phyloP scores from a whole-genome alignment of 2,797 vertebrate species.

The Halcyon smyrnensis region DNA sequence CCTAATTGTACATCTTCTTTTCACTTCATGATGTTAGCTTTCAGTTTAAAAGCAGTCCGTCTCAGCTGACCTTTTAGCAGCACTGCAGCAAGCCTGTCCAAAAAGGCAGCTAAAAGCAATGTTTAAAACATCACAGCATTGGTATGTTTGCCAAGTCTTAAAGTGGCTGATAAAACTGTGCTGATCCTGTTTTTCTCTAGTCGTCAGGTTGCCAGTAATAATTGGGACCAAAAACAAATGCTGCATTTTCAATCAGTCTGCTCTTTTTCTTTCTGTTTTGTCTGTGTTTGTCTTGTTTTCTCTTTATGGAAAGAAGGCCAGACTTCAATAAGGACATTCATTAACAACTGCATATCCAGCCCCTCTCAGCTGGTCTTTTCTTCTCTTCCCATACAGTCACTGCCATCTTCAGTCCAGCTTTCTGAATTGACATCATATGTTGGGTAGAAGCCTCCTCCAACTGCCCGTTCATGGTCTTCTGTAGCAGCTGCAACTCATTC shows the following conservation, averaged over 20 bases:
- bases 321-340: neutral
- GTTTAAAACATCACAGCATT: neutral
- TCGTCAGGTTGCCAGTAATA: neutral
- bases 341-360: neutral
- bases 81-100: neutral
- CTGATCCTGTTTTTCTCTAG: neutral
- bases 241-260: neutral
- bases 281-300: slow-evolving; percentile 1
- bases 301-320: neutral
- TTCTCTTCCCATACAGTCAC: neutral
- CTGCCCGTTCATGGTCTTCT: neutral
- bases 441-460: neutral
- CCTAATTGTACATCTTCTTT: neutral
- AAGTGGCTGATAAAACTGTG: neutral
- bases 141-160: neutral
- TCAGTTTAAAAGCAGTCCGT: neutral
- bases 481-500: neutral
- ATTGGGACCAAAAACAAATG: neutral
- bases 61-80: neutral
- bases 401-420: neutral
- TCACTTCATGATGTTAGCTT: neutral
- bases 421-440: neutral
- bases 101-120: neutral
- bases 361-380: neutral
- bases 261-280: neutral